phyloP scores from a whole-genome alignment of 1,140 invertebrate species.

The Aphidius ervi region DNA sequence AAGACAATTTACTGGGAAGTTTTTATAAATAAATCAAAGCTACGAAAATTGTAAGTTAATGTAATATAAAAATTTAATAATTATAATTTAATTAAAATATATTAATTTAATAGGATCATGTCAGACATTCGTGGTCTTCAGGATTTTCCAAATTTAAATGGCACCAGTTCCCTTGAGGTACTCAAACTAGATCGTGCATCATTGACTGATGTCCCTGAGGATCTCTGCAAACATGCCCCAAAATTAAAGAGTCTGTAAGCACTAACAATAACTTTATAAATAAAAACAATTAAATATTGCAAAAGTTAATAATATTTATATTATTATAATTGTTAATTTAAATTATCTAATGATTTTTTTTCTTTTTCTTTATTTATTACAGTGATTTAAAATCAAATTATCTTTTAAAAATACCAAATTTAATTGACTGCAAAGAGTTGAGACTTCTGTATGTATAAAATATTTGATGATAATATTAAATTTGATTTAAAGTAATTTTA shows the following conservation, averaged over 20 bases:
- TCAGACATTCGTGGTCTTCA: slow-evolving; percentile 77
- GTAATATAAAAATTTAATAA: neutral
- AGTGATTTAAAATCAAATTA: slow-evolving; percentile 83
- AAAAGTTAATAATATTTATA: slow-evolving; percentile 10
- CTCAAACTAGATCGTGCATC: slow-evolving; percentile 78
- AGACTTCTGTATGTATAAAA: slow-evolving; percentile 78
- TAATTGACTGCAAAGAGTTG: slow-evolving; percentile 70
- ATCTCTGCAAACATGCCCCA: slow-evolving; percentile 74
- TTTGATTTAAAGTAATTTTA: slow-evolving; percentile 12
- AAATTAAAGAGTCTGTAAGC: slow-evolving; percentile 84
- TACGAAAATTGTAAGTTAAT: slow-evolving; percentile 68
- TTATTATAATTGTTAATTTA: neutral
- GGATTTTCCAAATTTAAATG: slow-evolving; percentile 77
- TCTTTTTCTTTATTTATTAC: slow-evolving; percentile 36
- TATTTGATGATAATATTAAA: neutral
- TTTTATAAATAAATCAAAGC: slow-evolving; percentile 62
- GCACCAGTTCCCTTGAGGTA: slow-evolving; percentile 70
- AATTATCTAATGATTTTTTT: neutral
- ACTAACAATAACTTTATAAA: slow-evolving; percentile 19
- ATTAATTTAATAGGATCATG: slow-evolving; percentile 62
- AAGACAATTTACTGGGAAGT: slow-evolving; percentile 61
- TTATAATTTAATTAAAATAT: neutral
- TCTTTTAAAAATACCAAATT: slow-evolving; percentile 66
- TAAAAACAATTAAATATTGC: slow-evolving; percentile 12
- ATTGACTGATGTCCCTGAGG: slow-evolving; percentile 64